These are phyloP conservation scores for Anarsia innoxiella DNA, from an alignment of 2,888 invertebrate genomes.

Conservation along the genomic window DNA sequence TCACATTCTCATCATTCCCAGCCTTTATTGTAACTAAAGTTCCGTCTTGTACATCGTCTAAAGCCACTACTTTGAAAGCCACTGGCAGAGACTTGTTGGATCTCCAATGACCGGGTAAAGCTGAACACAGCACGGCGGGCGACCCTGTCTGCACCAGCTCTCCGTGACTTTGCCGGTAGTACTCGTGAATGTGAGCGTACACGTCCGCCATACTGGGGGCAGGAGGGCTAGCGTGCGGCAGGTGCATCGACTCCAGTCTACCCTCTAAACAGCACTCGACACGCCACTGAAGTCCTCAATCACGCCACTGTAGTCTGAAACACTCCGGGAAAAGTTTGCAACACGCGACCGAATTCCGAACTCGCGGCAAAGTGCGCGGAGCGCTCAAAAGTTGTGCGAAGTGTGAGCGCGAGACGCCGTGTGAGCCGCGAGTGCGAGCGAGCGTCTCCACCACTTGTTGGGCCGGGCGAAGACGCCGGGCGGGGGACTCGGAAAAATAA, in stretches of 20 bases:
- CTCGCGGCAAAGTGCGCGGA: constrained; percentile 52
- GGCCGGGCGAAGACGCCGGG: constrained; percentile 66
- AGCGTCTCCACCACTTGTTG: constrained; percentile 66
- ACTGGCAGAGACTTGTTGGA: constrained; percentile 97
- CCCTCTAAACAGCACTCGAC: constrained; percentile 47
- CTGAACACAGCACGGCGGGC: constrained; percentile 95
- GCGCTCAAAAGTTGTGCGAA: constrained; percentile 62
- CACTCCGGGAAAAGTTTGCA: constrained; percentile 57
- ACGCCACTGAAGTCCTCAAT: constrained; percentile 59
- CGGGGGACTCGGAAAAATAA: constrained; percentile 61
- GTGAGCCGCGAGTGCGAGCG: constrained; percentile 44
- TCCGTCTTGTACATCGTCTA: constrained; percentile 96
- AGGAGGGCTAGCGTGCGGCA: constrained; percentile 75
- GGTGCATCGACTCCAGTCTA: constrained; percentile 78
- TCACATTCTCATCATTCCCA: constrained; percentile 98
- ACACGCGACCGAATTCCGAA: constrained; percentile 45
- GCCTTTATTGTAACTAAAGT: constrained; percentile 95
- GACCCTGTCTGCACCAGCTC: constrained; percentile 95
- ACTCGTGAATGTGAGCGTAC: constrained; percentile 84
- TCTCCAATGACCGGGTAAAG: constrained; percentile 96
- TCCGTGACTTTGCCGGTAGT: constrained; percentile 92
- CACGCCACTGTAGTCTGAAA: constrained; percentile 50
- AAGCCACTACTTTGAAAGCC: constrained; percentile 95
- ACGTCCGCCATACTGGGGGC: constrained; percentile 82
- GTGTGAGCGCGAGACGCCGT: constrained; percentile 63